phyloP scores from a whole-genome alignment of 2,113 vertebrate genomes.

The Cardinalis cardinalis region DNA sequence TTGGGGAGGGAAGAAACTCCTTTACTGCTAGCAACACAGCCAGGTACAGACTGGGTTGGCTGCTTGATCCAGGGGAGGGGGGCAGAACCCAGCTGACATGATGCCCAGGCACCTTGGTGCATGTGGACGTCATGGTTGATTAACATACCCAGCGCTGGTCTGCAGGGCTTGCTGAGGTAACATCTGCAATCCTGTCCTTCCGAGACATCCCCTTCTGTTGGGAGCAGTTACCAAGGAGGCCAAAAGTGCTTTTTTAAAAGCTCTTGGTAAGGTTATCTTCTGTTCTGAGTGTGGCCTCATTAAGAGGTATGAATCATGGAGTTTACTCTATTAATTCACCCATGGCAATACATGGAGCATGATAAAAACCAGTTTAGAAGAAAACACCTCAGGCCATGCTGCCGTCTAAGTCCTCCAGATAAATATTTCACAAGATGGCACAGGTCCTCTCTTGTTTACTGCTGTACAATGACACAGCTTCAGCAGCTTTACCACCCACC shows the following conservation, averaged over 20 bases:
- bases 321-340: background rate
- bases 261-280: background rate
- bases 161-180: background rate
- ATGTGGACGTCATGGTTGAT: too few relatives aligned
- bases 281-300: background rate
- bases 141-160: background rate
- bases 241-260: background rate
- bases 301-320: background rate
- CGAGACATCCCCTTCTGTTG: background rate
- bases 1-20: background rate
- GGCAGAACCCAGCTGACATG: background rate
- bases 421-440: background rate
- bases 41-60: background rate
- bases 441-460: background rate
- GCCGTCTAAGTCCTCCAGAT: background rate
- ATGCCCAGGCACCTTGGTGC: background rate
- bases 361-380: background rate
- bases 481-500: background rate
- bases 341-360: background rate
- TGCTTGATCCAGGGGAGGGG: background rate
- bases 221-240: background rate
- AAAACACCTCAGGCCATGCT: background rate
- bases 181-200: background rate
- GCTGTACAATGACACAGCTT: background rate
- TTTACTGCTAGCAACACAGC: background rate